These are phyloP conservation scores for Microctonus hyperodae DNA, from an alignment of 2,888 invertebrate genomes.

Conservation along the genomic window DNA sequence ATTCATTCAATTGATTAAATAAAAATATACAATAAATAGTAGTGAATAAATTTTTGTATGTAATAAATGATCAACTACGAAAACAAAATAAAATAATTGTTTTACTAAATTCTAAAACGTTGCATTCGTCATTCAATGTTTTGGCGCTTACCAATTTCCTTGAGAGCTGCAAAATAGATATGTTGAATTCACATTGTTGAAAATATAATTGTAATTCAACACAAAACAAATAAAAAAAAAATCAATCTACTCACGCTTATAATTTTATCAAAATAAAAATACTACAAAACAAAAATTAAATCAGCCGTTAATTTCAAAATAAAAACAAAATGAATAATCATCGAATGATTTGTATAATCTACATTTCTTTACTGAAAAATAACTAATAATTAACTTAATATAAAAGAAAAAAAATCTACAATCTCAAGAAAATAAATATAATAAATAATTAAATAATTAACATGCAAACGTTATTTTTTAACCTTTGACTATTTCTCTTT, in stretches of 20 bases:
- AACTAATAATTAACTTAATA: too few relatives aligned
- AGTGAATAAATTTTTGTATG: constrained; percentile 3
- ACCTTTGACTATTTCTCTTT: background rate
- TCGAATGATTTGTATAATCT: background rate
- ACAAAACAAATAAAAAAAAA: constrained; percentile 34
- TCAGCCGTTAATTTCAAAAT: background rate
- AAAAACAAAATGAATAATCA: constrained; percentile 7
- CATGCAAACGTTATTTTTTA: constrained; percentile 1
- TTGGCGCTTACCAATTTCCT: constrained; percentile 62
- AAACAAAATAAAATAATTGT: constrained; percentile 36
- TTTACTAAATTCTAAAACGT: constrained; percentile 46
- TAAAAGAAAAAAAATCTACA: too few relatives aligned
- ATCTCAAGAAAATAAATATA: background rate
- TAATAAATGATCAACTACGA: constrained; percentile 21
- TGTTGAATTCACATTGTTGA: constrained; percentile 46
- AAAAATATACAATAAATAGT: constrained; percentile 8
- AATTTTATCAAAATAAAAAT: constrained; percentile 31
- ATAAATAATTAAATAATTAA: background rate
- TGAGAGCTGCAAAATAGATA: constrained; percentile 62
- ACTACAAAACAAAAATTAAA: constrained; percentile 17
- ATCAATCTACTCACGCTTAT: constrained; percentile 46
- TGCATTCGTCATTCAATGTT: constrained; percentile 56
- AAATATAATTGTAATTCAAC: background rate
- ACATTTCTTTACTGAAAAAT: constrained; percentile 1
- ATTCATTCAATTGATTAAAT: background rate